Base-by-base conservation (phyloP, 2,888 invertebrate species). In the Pandemis heparana region DNA sequence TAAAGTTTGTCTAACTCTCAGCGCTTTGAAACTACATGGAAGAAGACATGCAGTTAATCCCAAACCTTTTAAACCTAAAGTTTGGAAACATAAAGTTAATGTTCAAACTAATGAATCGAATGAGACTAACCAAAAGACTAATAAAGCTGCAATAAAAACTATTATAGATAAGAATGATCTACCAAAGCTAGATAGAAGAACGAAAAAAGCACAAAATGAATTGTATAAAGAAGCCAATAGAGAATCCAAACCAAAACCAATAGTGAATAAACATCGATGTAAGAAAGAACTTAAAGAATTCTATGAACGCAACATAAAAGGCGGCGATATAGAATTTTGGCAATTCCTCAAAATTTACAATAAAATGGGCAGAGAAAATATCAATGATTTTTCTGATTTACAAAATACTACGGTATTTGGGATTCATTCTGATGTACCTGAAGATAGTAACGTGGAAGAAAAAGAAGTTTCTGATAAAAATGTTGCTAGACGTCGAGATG, bases 341-440 rank as follows among this genome's bases (percentile, higher is more conserved):
- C 92, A 94, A 41, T 94, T 94, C 76, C 66, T 92, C 14, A 92
- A 92, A 70, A 92, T 92, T 1, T 93, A 85, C 67, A 93, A 93
- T 74, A 89, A 86, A 77, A 90, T 94, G 86, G 79, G 84, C 0
- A 76, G 84, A 1, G 92, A 92, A 2, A 88, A 90, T 32, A 78
- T 92, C 0, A 85, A 85, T 0, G 88, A 89, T 79, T 91, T 92
- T 43, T 73, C 85, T 5, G 91, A 92, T 80, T 79, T 91, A 46
- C 84, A 88, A 38, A 78, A 78, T 0, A 82, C 85, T n/a, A 78
- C 76, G 0, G 89, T 88, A 64, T 92, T 88, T 70, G 92, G 92
- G 1, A 79, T 88, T 9, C 89, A 90, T 39, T 41, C 38, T 41
- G 48, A 39, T n/a, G 38, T 60, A 48, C 56, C 62, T 7, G 41